phyloP scores from a whole-genome alignment of 2,113 vertebrate species.

The Amphilophus citrinellus region DNA sequence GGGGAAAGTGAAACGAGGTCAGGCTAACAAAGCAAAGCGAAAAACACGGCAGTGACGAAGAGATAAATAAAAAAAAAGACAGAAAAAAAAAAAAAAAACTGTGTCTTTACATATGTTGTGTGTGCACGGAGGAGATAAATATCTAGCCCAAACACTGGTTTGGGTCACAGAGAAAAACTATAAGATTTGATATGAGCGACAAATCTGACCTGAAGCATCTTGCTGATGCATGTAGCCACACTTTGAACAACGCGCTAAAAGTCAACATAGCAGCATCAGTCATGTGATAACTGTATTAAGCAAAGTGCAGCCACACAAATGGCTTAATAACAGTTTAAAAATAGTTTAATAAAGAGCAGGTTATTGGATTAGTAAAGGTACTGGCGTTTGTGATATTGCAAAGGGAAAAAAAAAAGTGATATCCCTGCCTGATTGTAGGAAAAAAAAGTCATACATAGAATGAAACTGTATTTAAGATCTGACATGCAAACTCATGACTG shows the following conservation, averaged over 20 bases:
- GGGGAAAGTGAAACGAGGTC: conserved; percentile 70
- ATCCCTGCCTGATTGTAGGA: conserved; percentile 23
- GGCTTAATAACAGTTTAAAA: conserved; percentile 44
- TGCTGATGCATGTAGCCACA: conserved; percentile 11
- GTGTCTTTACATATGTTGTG: conserved; percentile 1
- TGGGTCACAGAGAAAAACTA: not conserved
- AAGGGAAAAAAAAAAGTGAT: conserved; percentile 13
- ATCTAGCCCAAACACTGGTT: not conserved
- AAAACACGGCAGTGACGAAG: conserved; percentile 40
- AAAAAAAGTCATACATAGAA: not conserved
- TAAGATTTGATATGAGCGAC: conserved; percentile 1
- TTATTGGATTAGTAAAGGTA: conserved; percentile 14
- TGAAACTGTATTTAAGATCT: not conserved
- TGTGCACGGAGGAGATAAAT: not conserved
- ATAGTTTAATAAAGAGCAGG: not conserved
- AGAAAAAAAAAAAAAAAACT: conserved; percentile 7
- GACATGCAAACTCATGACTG: conserved; percentile 27
- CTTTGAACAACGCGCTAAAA: conserved; percentile 28
- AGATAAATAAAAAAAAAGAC: conserved; percentile 14
- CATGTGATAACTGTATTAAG: conserved; percentile 20
- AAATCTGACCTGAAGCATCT: conserved; percentile 33
- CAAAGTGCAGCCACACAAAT: conserved; percentile 54
- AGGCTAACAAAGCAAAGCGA: conserved; percentile 68
- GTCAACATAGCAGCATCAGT: conserved; percentile 32
- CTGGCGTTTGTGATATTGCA: conserved; percentile 3